Conservation (phyloP, 2,888 invertebrate species). For the Prenolepis imparis region DNA sequence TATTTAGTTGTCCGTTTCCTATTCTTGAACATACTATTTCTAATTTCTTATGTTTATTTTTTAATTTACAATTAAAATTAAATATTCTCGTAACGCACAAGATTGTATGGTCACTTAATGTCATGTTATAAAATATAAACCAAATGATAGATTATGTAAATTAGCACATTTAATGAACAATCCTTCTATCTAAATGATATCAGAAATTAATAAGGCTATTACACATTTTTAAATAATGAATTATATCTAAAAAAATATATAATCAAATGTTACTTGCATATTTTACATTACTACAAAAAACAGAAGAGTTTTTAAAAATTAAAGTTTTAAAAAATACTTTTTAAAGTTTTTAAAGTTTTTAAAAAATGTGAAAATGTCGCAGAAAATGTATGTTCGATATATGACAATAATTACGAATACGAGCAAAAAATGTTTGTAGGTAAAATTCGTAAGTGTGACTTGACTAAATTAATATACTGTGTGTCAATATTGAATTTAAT, state of each 20-base stretch:
- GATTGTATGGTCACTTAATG: neutral
- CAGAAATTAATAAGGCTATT: neutral
- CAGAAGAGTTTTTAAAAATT: neutral
- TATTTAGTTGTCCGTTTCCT: conserved; percentile 28
- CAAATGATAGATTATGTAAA: conserved; percentile 13
- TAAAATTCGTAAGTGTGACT: neutral
- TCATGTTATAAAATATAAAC: neutral
- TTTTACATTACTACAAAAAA: neutral
- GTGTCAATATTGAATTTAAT: neutral
- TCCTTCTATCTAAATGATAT: neutral
- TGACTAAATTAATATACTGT: conserved; percentile 8
- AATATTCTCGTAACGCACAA: neutral
- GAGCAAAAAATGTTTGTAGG: neutral
- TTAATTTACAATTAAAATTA: conserved; percentile 21
- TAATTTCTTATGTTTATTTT: conserved; percentile 5
- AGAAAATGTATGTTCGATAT: neutral
- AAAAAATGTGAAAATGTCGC: neutral
- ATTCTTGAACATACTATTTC: conserved; percentile 15
- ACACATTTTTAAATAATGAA: neutral
- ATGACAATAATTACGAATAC: neutral
- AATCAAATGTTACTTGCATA: neutral
- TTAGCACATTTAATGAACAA: conserved; percentile 9
- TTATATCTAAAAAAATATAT: neutral
- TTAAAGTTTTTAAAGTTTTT: no score
- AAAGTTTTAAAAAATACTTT: no score